Percentiles rank a stretch among this genome's conserved stretches.
Evolutionary conservation across 1,140 invertebrate genomes (phyloP).

Genomic region (Hylaeus volcanicus): DNA sequence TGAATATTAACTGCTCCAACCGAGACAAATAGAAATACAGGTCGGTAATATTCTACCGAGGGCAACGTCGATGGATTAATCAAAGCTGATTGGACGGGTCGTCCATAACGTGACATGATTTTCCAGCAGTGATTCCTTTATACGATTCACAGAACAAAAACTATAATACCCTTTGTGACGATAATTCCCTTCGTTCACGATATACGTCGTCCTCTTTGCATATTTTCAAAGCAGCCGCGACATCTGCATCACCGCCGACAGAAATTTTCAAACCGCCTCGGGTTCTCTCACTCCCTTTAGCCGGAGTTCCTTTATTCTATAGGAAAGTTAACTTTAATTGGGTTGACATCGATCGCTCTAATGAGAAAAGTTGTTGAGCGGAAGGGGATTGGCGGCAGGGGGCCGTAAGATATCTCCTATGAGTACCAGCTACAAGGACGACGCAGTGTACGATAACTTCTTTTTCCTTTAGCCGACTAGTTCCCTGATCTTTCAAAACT

Average conservation of each 20-base stretch:
- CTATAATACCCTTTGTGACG: constrained; percentile 22
- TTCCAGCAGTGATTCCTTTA: background rate
- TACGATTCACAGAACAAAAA: background rate
- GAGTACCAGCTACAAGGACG: constrained; percentile 26
- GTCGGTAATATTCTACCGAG: too few relatives aligned
- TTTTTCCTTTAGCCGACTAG: constrained; percentile 17
- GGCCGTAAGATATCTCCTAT: constrained; percentile 33
- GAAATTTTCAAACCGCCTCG: constrained; percentile 28
- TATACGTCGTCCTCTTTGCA: constrained; percentile 12
- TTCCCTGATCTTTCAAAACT: constrained; percentile 16
- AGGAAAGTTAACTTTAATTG: constrained; percentile 71
- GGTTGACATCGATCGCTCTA: constrained; percentile 72
- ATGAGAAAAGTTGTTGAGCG: constrained; percentile 71
- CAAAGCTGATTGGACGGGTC: background rate
- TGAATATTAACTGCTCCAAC: too few relatives aligned
- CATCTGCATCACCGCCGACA: constrained; percentile 42
- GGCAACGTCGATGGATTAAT: background rate
- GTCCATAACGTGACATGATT: background rate
- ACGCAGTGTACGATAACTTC: constrained; percentile 50
- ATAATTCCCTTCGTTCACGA: background rate
- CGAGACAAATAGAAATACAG: too few relatives aligned
- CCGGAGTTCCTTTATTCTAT: constrained; percentile 52
- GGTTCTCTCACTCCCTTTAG: constrained; percentile 22
- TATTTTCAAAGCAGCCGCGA: constrained; percentile 28
- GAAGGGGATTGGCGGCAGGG: background rate